A percentile compares a stretch with the other conserved stretches of the same genome.
Evolutionary conservation across 2,113 vertebrate species (phyloP).

Genomic region (Seriola aureovittata): DNA sequence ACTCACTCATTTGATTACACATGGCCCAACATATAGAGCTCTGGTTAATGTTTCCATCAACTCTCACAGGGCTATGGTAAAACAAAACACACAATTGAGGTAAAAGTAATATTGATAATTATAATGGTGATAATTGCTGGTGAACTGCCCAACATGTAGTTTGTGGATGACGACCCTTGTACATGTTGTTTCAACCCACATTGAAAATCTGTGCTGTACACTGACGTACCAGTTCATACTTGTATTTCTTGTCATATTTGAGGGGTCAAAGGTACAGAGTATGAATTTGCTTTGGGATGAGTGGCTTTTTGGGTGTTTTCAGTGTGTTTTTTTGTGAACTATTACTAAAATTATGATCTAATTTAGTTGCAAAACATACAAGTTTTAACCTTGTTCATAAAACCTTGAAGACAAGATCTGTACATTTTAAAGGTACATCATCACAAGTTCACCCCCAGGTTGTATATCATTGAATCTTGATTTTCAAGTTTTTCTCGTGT

Average conservation of each 20-base stretch:
- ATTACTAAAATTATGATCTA: neutral
- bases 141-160: constrained; percentile 30
- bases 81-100: neutral
- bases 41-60: neutral
- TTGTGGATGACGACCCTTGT: constrained; percentile 16
- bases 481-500: neutral
- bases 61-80: neutral
- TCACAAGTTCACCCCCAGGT: neutral
- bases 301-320: constrained; percentile 5
- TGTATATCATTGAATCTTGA: neutral
- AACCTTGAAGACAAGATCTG: constrained; percentile 2
- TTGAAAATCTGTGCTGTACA: neutral
- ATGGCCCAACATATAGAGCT: neutral
- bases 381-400: neutral
- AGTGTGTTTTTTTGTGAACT: constrained; percentile 5
- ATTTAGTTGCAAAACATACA: neutral
- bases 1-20: neutral
- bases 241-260: neutral
- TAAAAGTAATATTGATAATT: neutral
- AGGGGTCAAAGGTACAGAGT: neutral
- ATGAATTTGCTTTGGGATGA: neutral
- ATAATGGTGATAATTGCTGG: constrained; percentile 13
- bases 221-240: neutral
- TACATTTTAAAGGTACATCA: neutral
- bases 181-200: neutral